Conservation (phyloP, 2,888 invertebrate genomes). For the Leptopilina syphax region DNA sequence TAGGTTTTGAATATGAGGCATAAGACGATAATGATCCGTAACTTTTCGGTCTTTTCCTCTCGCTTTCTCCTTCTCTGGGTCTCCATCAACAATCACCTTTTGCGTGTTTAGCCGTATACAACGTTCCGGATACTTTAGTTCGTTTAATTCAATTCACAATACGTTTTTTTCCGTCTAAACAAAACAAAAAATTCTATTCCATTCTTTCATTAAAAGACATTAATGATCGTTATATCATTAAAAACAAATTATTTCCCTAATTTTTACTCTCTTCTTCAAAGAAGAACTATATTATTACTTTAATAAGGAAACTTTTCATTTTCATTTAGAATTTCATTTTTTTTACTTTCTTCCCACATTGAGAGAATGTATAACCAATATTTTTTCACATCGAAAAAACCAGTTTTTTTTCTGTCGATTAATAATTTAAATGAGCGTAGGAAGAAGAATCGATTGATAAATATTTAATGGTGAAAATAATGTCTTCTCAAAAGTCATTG, state of each 20-base stretch:
- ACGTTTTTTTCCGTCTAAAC: background rate
- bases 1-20: background rate
- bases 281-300: no score
- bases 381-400: constrained; percentile 4
- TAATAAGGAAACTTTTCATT: no score
- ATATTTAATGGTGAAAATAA: constrained; percentile 28
- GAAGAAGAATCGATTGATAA: constrained; percentile 17
- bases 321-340: no score
- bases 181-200: background rate
- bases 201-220: background rate
- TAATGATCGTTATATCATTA: background rate
- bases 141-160: constrained; percentile 31
- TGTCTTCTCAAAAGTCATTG: constrained; percentile 3
- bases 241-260: no score
- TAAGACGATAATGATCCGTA: constrained; percentile 38
- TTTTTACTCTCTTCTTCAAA: background rate
- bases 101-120: constrained; percentile 43
- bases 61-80: constrained; percentile 51
- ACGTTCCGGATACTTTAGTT: constrained; percentile 20
- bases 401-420: background rate
- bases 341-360: background rate
- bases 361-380: background rate
- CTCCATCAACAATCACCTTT: constrained; percentile 50
- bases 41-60: constrained; percentile 39
- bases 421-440: constrained; percentile 14